Evolutionary conservation across 1,140 invertebrate genomes (phyloP).

Genomic region (Bombus difficillimus): DNA sequence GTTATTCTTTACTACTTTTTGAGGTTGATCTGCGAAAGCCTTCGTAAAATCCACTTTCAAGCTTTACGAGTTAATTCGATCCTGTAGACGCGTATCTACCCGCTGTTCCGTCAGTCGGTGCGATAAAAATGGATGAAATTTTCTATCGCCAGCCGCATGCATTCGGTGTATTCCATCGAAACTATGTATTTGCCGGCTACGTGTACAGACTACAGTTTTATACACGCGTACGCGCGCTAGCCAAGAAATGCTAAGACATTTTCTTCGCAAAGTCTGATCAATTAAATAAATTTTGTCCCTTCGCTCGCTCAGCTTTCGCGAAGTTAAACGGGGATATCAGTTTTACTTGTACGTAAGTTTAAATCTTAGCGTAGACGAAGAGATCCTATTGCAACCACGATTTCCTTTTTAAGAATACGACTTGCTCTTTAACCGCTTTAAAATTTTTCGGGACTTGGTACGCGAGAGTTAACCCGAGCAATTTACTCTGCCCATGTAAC

Average conservation of each 20-base stretch:
- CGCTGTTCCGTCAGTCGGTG: too few species aligned
- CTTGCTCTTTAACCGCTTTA: not conserved
- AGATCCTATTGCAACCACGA: not conserved
- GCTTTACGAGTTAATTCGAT: conserved; percentile 34
- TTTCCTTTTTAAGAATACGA: not conserved
- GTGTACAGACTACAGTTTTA: too few species aligned
- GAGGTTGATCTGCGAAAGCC: not conserved
- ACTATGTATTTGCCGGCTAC: not conserved
- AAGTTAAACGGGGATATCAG: not conserved
- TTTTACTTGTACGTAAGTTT: too few species aligned
- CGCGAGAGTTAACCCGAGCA: not conserved
- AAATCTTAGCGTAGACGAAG: not conserved
- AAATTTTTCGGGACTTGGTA: not conserved
- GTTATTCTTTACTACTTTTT: conserved; percentile 39
- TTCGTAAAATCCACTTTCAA: conserved; percentile 13
- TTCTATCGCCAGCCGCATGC: not conserved
- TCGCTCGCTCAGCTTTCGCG: not conserved
- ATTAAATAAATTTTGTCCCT: not conserved
- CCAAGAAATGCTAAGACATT: not conserved
- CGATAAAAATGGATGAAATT: conserved; percentile 9
- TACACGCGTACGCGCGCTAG: rapidly evolving
- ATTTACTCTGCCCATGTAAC: not conserved
- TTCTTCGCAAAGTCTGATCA: not conserved
- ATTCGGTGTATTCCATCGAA: not conserved
- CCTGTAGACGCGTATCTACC: not conserved